These are phyloP conservation scores for Psettodes erumei DNA, from an alignment of 2,113 vertebrate genomes.

Conservation along the genomic window DNA sequence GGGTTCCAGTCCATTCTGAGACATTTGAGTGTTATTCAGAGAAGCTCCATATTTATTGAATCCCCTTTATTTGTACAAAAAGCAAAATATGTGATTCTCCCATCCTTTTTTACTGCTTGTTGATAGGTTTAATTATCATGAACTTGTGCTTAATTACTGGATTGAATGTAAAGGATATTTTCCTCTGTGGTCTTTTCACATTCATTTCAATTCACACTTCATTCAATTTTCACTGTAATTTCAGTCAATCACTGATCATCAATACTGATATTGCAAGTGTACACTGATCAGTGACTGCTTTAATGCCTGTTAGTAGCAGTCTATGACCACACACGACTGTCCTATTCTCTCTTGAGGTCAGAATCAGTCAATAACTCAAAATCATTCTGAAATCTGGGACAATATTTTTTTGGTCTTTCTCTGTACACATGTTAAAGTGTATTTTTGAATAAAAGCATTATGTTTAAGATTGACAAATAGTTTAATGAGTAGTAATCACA, in stretches of 20 bases:
- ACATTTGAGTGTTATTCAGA: constrained; percentile 18
- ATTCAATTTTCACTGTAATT: background rate
- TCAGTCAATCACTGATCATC: background rate
- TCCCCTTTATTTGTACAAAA: background rate
- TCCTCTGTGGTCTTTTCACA: background rate
- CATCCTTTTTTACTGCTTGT: too few relatives aligned
- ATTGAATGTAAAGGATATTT: background rate
- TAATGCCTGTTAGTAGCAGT: background rate
- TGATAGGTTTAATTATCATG: background rate
- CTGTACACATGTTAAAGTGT: background rate
- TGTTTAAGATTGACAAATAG: background rate
- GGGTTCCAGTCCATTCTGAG: background rate
- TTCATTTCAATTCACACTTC: background rate
- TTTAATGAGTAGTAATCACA: background rate
- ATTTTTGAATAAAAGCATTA: background rate
- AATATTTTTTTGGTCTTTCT: too few relatives aligned
- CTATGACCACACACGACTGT: background rate
- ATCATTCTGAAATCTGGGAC: background rate
- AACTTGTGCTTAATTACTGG: background rate
- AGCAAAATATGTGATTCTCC: background rate
- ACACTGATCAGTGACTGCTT: background rate
- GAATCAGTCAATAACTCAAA: background rate
- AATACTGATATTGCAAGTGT: background rate
- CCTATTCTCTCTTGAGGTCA: background rate
- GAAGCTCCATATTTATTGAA: background rate